Evolutionary conservation across 1,140 invertebrate species (phyloP).

Genomic region (Phortica variegata): DNA sequence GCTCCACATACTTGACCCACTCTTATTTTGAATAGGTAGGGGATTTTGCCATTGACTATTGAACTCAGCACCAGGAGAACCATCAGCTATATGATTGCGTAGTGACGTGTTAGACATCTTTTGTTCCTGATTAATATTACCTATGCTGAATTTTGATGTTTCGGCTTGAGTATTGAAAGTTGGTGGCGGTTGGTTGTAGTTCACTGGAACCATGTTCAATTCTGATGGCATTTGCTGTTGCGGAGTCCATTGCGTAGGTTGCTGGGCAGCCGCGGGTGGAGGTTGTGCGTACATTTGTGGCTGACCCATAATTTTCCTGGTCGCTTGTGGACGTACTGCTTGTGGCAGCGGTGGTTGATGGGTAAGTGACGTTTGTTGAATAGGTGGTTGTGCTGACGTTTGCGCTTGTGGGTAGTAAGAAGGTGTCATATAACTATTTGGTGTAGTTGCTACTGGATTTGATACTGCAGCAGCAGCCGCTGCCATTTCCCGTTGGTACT

Average conservation of each 20-base stretch:
- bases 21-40: too few relatives aligned
- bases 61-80: too few relatives aligned
- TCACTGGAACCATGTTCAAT: slow-evolving; percentile 11
- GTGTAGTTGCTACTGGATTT: slow-evolving; percentile 1
- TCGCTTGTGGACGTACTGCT: slow-evolving; percentile 9
- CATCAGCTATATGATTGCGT: too few relatives aligned
- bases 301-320: slow-evolving; percentile 40
- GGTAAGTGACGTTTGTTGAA: slow-evolving; percentile 9
- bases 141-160: too few relatives aligned
- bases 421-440: too few relatives aligned
- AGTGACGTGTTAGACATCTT: too few relatives aligned
- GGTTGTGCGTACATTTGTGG: slow-evolving; percentile 51
- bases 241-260: slow-evolving; percentile 7
- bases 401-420: slow-evolving; percentile 18
- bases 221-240: slow-evolving; percentile 12
- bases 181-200: background rate
- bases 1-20: too few relatives aligned
- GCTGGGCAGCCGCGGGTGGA: slow-evolving; percentile 58
- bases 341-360: slow-evolving; percentile 29
- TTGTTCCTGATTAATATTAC: too few relatives aligned
- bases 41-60: too few relatives aligned
- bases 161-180: slow-evolving; percentile 11
- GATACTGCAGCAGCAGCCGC: slow-evolving; percentile 26
- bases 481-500: slow-evolving; percentile 56
- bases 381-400: slow-evolving; percentile 9